Evolutionary conservation across 2,888 invertebrate species (phyloP), one percentile per base, ranked within the genome.

Genomic region (Celastrina argiolus): DNA sequence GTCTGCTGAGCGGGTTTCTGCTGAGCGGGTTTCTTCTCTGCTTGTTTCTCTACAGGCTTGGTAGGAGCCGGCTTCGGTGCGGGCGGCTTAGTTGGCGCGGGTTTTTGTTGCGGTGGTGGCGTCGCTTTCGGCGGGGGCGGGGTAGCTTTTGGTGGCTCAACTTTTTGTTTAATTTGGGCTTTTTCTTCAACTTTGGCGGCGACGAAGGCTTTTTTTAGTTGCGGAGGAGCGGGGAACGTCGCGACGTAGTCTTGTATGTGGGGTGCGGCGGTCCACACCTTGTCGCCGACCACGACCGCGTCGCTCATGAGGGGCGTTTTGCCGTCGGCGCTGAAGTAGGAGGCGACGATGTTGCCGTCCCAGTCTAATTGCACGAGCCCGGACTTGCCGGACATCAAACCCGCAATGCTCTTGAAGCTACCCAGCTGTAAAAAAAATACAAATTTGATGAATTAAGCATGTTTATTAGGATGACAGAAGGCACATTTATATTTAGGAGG

Each of bases 311-410:
- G 78, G 0, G 71, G 66, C 1, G 94, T 75, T 26, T 92, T 89
- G 42, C 86, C 87, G 75, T 95, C 94, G 0, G 91, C 92, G 56
- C 93, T 93, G 76, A 94, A 94, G 70, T 95, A 91, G 5, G 93
- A 92, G 31, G 95, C 94, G 5, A 95, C 78, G 70, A 97, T 92
- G 69, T 95, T 93, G 22, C 97, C 97, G 73, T 92, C 92, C 91
- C 93, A 94, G 76, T 95, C 94, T 0, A 96, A 74, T 76, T 95
- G 94, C 42, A 96, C 73, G 58, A 96, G 81, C 0, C 94, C 94
- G 3, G 92, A 78, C 64, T 92, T 83, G 36, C 85, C 82, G 4
- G 93, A 90, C 0, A 77, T 14, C 0, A 92, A 59, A 0, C 78
- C 72, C 1, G 81, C 72, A 0, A 87, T 2, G 26, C 88, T 88